phyloP scores from a whole-genome alignment of 2,888 invertebrate genomes.

The Philereme transversata region DNA sequence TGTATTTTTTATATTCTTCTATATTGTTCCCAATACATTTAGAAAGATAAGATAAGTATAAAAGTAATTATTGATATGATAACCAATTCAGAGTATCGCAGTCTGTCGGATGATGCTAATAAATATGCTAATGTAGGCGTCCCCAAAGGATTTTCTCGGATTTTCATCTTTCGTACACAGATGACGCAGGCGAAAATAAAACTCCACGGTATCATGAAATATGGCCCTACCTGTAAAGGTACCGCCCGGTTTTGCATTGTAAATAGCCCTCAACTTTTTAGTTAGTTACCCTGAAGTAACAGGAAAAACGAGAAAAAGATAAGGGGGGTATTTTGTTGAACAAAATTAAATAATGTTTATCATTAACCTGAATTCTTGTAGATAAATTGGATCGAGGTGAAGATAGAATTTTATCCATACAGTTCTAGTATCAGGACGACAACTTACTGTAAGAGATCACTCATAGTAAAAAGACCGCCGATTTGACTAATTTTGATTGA shows the following conservation, averaged over 20 bases:
- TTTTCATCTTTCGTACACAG: slow-evolving; percentile 70
- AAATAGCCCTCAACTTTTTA: slow-evolving; percentile 45
- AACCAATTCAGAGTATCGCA: slow-evolving; percentile 58
- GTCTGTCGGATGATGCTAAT: slow-evolving; percentile 70
- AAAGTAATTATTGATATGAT: slow-evolving; percentile 73
- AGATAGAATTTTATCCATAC: no score
- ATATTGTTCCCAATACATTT: no score
- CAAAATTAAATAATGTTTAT: slow-evolving; percentile 24
- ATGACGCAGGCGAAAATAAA: slow-evolving; percentile 72
- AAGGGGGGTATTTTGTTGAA: slow-evolving; percentile 25
- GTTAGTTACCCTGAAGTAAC: slow-evolving; percentile 38
- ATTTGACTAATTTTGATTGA: no score
- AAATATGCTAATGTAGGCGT: slow-evolving; percentile 76
- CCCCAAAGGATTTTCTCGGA: slow-evolving; percentile 76
- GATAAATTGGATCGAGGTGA: neutral
- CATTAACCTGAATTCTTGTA: slow-evolving; percentile 15
- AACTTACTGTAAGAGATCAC: no score
- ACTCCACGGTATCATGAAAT: slow-evolving; percentile 60
- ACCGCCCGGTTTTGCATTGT: slow-evolving; percentile 45
- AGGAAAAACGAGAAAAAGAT: slow-evolving; percentile 30
- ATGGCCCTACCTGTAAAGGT: slow-evolving; percentile 56
- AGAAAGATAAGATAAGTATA: slow-evolving; percentile 9
- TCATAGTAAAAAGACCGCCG: no score
- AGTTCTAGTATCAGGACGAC: no score
- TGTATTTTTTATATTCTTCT: no score